Evolutionary conservation across 2,888 invertebrate genomes (phyloP).

Genomic region (Cephus spinipes): DNA sequence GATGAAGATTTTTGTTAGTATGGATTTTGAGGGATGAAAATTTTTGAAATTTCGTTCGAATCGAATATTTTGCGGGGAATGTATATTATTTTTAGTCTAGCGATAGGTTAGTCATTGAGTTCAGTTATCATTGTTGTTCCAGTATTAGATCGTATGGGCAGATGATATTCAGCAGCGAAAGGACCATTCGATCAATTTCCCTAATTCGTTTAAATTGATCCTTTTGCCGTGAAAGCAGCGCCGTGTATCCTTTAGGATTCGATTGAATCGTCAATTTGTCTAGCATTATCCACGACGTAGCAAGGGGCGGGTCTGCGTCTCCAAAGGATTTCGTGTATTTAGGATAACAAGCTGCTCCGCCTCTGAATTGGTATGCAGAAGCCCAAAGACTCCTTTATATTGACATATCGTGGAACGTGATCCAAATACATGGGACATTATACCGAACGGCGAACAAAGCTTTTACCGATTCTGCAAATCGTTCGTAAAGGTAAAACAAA

Average conservation of each 20-base stretch:
- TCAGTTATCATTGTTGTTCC: neutral
- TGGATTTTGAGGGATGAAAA: too few species aligned
- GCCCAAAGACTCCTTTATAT: slow-evolving; percentile 63
- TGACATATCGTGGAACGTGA: slow-evolving; percentile 67
- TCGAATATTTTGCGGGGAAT: too few species aligned
- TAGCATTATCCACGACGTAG: slow-evolving; percentile 61
- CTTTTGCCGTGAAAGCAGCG: slow-evolving; percentile 12
- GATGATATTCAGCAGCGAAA: neutral
- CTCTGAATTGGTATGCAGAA: slow-evolving; percentile 64
- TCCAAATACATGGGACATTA: slow-evolving; percentile 67
- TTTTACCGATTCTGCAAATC: slow-evolving; percentile 42
- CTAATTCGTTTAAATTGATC: slow-evolving; percentile 33
- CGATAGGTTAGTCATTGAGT: too few species aligned
- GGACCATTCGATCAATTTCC: slow-evolving; percentile 28
- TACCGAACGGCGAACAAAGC: slow-evolving; percentile 62
- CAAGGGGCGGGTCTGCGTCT: slow-evolving; percentile 44
- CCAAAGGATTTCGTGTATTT: slow-evolving; percentile 67
- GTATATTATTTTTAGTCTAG: too few species aligned
- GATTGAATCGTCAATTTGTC: slow-evolving; percentile 66
- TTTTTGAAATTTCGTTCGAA: too few species aligned
- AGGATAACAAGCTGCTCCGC: slow-evolving; percentile 66
- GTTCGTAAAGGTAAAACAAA: slow-evolving; percentile 59
- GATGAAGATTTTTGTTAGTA: too few species aligned
- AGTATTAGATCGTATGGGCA: slow-evolving; percentile 17
- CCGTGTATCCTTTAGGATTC: slow-evolving; percentile 57